A percentile compares a stretch with the other conserved stretches of the same genome.
Evolutionary conservation across 2,113 vertebrate species (phyloP).

Genomic region (Rhinoderma darwinii): DNA sequence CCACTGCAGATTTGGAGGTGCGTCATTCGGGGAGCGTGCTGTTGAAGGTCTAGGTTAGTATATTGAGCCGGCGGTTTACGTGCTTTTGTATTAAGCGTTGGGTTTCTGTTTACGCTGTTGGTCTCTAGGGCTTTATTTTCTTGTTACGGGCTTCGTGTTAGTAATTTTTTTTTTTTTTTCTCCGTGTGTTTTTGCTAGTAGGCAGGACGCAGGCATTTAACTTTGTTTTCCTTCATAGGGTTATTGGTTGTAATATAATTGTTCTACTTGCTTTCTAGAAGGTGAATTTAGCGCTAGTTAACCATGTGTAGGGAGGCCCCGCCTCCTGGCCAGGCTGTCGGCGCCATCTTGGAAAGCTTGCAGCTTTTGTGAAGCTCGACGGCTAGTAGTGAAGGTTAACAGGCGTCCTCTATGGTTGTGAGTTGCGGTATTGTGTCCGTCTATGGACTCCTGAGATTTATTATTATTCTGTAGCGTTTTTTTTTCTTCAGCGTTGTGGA

Average conservation of each 20-base stretch:
- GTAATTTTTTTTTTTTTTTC: not conserved
- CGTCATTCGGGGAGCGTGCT: slow-evolving; percentile 35
- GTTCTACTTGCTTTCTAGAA: not conserved
- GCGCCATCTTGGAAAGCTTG: slow-evolving; percentile 7
- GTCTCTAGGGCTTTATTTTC: not conserved
- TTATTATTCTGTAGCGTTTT: too few relatives aligned
- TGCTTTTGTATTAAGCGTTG: too few relatives aligned
- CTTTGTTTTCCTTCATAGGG: rapidly evolving
- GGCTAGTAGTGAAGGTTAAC: too few relatives aligned
- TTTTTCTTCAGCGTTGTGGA: too few relatives aligned
- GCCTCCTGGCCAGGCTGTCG: not conserved
- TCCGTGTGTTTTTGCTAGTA: not conserved
- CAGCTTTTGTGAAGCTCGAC: too few relatives aligned
- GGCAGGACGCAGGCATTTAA: too few relatives aligned
- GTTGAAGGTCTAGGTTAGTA: rapidly evolving
- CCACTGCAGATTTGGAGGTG: not conserved
- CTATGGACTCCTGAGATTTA: too few relatives aligned
- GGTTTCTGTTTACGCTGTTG: not conserved
- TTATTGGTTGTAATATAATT: not conserved
- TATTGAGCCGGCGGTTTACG: rapidly evolving
- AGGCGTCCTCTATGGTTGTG: too few relatives aligned
- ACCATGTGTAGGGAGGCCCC: not conserved
- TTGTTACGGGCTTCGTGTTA: not conserved
- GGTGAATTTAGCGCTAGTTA: not conserved
- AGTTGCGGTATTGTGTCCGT: too few relatives aligned